phyloP scores from a whole-genome alignment of 2,888 invertebrate species.

The Dryocosmus kuriphilus region DNA sequence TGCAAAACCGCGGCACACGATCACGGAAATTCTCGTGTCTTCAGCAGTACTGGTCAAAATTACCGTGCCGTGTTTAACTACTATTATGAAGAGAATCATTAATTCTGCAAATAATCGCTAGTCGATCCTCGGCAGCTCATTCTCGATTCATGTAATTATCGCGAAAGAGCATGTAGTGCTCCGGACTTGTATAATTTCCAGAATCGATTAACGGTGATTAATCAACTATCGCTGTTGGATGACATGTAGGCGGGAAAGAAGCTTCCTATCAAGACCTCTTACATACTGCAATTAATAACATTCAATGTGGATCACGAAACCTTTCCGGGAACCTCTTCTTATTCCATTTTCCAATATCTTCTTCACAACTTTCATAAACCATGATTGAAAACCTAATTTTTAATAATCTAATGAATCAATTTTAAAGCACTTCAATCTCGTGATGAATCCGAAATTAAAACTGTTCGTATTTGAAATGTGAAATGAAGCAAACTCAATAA shows the following conservation, averaged over 20 bases:
- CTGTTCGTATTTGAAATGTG: no score
- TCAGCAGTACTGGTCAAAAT: constrained; percentile 30
- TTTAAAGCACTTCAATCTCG: not conserved
- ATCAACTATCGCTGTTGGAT: constrained; percentile 1
- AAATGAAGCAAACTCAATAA: not conserved
- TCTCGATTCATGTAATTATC: constrained; percentile 27
- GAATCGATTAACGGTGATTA: constrained; percentile 22
- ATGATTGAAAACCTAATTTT: not conserved
- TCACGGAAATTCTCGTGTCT: constrained; percentile 34
- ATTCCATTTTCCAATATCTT: not conserved
- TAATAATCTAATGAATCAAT: not conserved
- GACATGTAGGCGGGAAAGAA: constrained; percentile 5
- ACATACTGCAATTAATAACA: constrained; percentile 10
- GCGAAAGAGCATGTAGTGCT: not conserved
- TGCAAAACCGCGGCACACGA: not conserved
- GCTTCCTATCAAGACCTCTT: constrained; percentile 6
- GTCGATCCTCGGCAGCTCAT: constrained; percentile 14
- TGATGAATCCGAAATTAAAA: no score
- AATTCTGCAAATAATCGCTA: constrained; percentile 20
- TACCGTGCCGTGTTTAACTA: constrained; percentile 25
- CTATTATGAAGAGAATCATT: constrained; percentile 31
- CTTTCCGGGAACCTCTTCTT: not conserved
- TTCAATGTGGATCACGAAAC: not conserved
- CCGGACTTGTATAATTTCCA: constrained; percentile 10
- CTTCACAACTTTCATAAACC: no score